Percentiles rank a stretch among this genome's conserved stretches.
phyloP scores from a whole-genome alignment of 2,113 vertebrate genomes.

The Anolis carolinensis region DNA sequence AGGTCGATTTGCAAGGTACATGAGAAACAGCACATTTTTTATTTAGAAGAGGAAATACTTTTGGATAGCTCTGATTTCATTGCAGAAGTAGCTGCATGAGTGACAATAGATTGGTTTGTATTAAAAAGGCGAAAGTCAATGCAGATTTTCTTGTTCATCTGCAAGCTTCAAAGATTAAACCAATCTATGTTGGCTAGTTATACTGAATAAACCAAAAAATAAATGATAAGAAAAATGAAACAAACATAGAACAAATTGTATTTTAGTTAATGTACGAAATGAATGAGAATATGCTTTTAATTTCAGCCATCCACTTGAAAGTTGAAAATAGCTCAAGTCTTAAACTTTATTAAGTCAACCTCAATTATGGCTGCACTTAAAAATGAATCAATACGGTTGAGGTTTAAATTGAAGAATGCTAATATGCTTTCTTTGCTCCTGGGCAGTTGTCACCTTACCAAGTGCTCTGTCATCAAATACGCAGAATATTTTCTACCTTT shows the following conservation, averaged over 20 bases:
- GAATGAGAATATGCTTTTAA: background rate
- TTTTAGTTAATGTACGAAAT: constrained; percentile 24
- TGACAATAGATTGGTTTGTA: background rate
- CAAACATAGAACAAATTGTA: background rate
- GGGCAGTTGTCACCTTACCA: background rate
- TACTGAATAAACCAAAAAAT: constrained; percentile 2
- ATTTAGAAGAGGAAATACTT: constrained; percentile 13
- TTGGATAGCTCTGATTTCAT: background rate
- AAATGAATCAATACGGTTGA: background rate
- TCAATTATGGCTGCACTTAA: background rate
- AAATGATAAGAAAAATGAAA: constrained; percentile 19
- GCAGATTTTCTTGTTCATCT: constrained; percentile 10
- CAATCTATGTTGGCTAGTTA: background rate
- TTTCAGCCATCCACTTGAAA: constrained; percentile 13
- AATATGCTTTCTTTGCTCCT: background rate
- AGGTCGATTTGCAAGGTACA: background rate
- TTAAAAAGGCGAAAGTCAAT: constrained; percentile 1
- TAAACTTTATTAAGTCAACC: background rate
- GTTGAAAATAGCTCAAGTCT: background rate
- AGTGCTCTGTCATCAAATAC: background rate
- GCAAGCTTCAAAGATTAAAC: background rate
- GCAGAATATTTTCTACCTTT: background rate
- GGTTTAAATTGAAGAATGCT: constrained; percentile 2
- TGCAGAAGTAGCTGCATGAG: constrained; percentile 21
- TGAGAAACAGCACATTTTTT: background rate